Evolutionary conservation across 2,888 invertebrate species (phyloP), one percentile per base, ranked within the genome.

Genomic region (Amphipyra tragopoginis): DNA sequence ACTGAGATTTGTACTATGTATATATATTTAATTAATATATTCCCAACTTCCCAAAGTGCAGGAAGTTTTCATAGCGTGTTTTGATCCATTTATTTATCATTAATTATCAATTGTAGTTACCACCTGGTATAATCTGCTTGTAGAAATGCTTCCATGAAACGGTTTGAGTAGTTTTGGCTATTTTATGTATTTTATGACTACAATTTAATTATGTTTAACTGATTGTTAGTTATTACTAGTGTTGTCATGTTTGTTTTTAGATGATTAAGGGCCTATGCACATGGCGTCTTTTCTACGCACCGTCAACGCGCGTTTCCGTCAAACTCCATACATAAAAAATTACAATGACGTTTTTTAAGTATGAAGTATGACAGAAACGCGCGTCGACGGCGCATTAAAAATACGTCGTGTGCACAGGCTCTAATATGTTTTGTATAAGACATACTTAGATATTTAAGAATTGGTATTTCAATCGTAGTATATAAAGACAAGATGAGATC

Each of bases 101-200:
- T 21, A 21, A 21, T 21, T 21, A 21, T 21, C 21, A 21, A 21
- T 3, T 21, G 3, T 21, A 21, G 21, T 21, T 21, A 21, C 21
- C 21, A 64, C 58, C 60, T 65, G 51, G 65, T 42, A 56, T 70
- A 67, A 79, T 68, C 54, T 82, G 89, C 87, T 86, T 88, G 84
- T 86, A 86, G 82, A 83, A 77, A 77, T 80, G 85, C 84, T 86
- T 84, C 52, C 63, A 72, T 71, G 75, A 72, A 69, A 76, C 71
- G 54, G 77, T 83, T 85, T 82, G 72, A 81, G 86, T 90, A 89
- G 93, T 93, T 93, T 91, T 93, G 93, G 94, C 93, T 93, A 93
- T 94, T 93, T 93, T 92, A 93, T 93, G 90, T 93, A 84, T 75
- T 69, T 71, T 54, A 61, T 71, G 62, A 63, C 51, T 58, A 63